Base-by-base conservation (phyloP, 2,113 vertebrate species). In the Verasper variegatus region DNA sequence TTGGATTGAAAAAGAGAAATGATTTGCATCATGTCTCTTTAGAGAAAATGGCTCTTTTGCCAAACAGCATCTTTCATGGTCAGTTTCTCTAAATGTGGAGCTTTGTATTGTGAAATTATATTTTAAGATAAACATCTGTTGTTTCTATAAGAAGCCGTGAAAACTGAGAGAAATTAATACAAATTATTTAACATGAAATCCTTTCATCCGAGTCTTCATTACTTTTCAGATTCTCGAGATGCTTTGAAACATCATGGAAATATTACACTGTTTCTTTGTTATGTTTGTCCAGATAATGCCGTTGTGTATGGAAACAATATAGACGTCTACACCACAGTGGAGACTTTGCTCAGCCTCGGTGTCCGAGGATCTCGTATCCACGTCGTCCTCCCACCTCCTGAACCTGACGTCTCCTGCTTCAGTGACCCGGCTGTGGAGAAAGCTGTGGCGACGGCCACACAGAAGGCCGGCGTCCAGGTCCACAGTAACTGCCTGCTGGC, bases 231-330 rank as follows among this genome's bases (percentile, higher is more conserved):
- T 17, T 15, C 45, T 49, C 5, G 3, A 7, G 49, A 54, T 21
- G 2, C 18, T n/a, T n/a, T 20, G 51, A 51, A 18, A 20, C 45
- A 17, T 13, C 14, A 17, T 42, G 11, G 2, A 42, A 42, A 42
- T 42, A 42, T 42, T 3, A 51, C 15, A 51, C 47, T 13, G 21
- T 61, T 21, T 1, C 20, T 66, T 57, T 21, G 15, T 64, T n/a
- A 9, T 1, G 31, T 15, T n/a, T n/a, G 4, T 65, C 24, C 73
- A 99, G 98, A 94, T 72, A 92, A 95, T 4, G 54, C 95, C 63
- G 91, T 99, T 61, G 92, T 99, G 74, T 99, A 98, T 13, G 98
- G 98, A 52, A 93, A 93, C 87, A 94, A 92, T 83, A 70, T 96
- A 1, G 97, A 99, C 14, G 84, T 89, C 64, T 98, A 95, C 91